A percentile compares a stretch with the other conserved stretches of the same genome.
These are phyloP conservation scores for Pristionchus fissidentatus DNA, from an alignment of 2,888 invertebrate genomes.

Conservation along the genomic window DNA sequence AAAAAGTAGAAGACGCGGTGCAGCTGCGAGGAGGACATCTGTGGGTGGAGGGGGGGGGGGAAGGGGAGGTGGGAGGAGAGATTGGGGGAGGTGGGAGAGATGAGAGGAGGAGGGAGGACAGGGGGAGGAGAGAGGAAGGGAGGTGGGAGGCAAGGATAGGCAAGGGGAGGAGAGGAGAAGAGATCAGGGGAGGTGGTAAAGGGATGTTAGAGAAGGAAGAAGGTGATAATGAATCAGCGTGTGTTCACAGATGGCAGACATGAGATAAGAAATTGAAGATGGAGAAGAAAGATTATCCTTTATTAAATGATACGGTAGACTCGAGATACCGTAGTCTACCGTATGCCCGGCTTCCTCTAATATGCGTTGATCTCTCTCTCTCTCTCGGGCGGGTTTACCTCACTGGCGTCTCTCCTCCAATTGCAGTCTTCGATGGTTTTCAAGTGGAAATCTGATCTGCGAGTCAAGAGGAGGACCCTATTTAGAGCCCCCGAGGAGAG, in stretches of 20 bases:
- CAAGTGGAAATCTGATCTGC: conserved; percentile 12
- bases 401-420: too few species aligned
- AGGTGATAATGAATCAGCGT: background rate
- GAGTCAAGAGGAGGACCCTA: conserved; percentile 29
- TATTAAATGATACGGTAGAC: conserved; percentile 25
- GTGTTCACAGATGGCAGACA: background rate
- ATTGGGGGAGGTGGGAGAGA: background rate
- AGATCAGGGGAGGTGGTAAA: too few species aligned
- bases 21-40: conserved; percentile 23
- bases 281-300: background rate
- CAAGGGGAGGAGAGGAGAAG: background rate
- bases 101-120: background rate
- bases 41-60: background rate
- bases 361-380: background rate
- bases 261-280: conserved; percentile 17
- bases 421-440: too few species aligned
- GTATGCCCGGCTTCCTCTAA: background rate
- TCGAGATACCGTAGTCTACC: background rate
- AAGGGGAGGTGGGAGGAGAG: background rate
- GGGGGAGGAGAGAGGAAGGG: background rate
- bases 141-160: background rate
- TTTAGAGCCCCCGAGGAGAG: conserved; percentile 3
- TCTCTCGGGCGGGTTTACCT: too few species aligned
- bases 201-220: background rate
- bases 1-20: background rate